These are phyloP conservation scores for Tipula vernalis DNA, from an alignment of 2,888 invertebrate genomes.

Conservation along the genomic window DNA sequence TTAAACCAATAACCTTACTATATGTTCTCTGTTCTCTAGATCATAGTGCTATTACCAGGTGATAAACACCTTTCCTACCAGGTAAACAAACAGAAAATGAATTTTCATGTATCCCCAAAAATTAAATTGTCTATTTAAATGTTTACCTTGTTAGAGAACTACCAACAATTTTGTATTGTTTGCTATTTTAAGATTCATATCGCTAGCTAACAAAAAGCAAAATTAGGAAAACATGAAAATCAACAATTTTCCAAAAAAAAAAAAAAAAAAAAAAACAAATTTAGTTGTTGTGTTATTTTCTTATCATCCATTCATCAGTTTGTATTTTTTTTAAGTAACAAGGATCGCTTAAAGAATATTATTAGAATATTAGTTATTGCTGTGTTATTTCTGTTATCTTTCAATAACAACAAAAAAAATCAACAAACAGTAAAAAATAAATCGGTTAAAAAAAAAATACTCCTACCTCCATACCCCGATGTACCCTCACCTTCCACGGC, in stretches of 20 bases:
- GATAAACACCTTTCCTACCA: no score
- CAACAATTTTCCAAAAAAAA: neutral
- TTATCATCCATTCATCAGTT: neutral
- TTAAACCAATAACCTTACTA: no score
- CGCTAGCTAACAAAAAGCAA: neutral
- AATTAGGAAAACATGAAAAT: neutral
- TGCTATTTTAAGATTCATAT: neutral
- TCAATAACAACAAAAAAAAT: neutral
- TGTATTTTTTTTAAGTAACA: neutral
- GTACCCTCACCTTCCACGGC: no score
- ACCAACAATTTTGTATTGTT: neutral
- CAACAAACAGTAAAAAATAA: neutral
- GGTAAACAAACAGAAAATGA: no score
- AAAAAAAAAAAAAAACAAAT: neutral
- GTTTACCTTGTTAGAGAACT: neutral
- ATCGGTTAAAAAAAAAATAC: neutral
- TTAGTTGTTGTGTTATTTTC: neutral
- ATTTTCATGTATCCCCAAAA: neutral
- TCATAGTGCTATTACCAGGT: no score
- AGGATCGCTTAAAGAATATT: neutral
- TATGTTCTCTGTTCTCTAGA: no score
- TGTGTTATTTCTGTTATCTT: neutral
- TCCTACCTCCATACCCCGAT: neutral
- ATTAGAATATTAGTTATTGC: neutral
- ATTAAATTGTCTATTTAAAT: neutral